A percentile compares a stretch with the other conserved stretches of the same genome.
phyloP scores from a whole-genome alignment of 2,113 vertebrate species.

The Lepus europaeus region DNA sequence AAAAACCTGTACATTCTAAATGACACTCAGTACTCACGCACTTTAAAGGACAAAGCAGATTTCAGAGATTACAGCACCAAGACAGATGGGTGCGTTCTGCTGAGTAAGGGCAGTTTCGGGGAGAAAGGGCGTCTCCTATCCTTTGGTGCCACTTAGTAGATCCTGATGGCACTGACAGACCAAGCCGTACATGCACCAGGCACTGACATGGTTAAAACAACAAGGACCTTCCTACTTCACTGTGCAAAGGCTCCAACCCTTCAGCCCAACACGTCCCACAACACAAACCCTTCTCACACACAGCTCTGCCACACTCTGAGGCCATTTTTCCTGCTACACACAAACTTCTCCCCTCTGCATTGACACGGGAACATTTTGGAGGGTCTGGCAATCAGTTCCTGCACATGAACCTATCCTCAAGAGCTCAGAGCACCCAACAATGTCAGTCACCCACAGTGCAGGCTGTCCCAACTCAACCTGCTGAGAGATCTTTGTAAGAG shows the following conservation, averaged over 20 bases:
- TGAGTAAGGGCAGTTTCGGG: accelerated
- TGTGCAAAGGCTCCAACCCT: neutral
- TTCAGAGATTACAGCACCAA: neutral
- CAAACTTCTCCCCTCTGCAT: neutral
- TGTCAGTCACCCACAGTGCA: accelerated
- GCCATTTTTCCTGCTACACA: neutral
- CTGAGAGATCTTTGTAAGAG: too few species aligned
- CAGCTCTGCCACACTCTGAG: neutral
- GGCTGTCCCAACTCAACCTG: neutral
- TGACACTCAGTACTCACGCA: neutral
- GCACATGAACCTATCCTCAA: neutral
- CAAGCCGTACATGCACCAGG: neutral
- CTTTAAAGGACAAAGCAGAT: neutral
- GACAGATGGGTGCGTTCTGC: accelerated
- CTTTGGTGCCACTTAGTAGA: neutral
- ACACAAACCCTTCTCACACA: neutral
- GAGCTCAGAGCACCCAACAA: accelerated
- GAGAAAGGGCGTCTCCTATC: too few species aligned
- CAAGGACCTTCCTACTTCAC: neutral
- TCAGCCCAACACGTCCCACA: neutral
- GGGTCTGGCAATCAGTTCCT: neutral
- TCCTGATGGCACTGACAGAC: neutral
- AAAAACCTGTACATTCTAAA: neutral
- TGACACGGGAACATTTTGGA: neutral
- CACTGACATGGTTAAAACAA: neutral